Percentiles rank a stretch among this genome's conserved stretches.
Conservation (phyloP, 2,888 invertebrate species). For the Drosophila longiperda region DNA sequence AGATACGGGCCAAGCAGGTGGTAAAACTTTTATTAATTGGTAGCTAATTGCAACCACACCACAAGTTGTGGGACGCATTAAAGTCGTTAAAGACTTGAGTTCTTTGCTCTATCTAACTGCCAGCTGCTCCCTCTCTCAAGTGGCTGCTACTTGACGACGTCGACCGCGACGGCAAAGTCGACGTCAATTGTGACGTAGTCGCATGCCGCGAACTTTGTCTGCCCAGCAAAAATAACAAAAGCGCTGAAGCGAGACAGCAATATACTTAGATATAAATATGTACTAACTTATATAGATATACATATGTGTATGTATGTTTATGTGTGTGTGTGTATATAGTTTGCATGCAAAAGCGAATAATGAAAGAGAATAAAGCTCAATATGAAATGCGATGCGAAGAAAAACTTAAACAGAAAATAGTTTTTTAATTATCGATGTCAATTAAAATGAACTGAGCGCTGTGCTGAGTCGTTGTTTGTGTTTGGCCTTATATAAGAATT, state of each 20-base stretch:
- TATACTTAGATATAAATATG: background rate
- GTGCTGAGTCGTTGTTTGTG: conserved; percentile 44
- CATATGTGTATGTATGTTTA: too few relatives aligned
- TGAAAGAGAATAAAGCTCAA: conserved; percentile 20
- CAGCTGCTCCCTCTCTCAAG: conserved; percentile 10
- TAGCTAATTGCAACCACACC: conserved; percentile 52
- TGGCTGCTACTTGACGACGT: conserved; percentile 38
- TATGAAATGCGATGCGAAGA: conserved; percentile 35
- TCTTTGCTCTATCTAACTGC: conserved; percentile 44
- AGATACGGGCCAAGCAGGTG: conserved; percentile 42
- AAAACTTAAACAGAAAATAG: conserved; percentile 63
- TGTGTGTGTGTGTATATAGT: background rate
- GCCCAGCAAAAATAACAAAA: conserved; percentile 8
- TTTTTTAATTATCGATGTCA: conserved; percentile 80
- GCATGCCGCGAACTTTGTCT: conserved; percentile 17
- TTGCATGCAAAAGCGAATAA: background rate
- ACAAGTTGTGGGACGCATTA: conserved; percentile 3
- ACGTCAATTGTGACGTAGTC: conserved; percentile 27
- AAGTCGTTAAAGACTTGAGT: conserved; percentile 1
- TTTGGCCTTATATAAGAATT: conserved; percentile 59
- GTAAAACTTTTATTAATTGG: conserved; percentile 67
- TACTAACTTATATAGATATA: background rate
- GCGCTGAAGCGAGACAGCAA: background rate
- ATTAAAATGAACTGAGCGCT: conserved; percentile 77
- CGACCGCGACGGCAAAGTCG: background rate